Evolutionary conservation across 35 echinoderm and acorn worm genomes (phyloP).

Genomic region (Apostichopus parvimensis): DNA sequence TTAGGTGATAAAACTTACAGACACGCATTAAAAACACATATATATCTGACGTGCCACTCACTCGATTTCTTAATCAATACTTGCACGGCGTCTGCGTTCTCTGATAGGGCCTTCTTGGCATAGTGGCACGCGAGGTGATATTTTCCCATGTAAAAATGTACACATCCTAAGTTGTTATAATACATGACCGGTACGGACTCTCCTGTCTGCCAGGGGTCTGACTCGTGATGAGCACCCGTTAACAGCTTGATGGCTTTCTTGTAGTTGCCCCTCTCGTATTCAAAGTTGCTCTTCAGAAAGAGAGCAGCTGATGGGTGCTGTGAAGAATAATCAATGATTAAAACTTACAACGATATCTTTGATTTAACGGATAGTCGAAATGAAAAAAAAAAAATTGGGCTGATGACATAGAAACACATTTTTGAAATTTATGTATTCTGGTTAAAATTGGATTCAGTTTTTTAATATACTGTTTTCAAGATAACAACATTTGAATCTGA

Average conservation of each 20-base stretch:
- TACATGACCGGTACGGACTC: conserved; percentile 88
- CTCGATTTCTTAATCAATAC: conserved; percentile 82
- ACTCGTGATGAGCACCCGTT: conserved; percentile 77
- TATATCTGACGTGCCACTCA: not conserved
- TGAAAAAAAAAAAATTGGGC: too few relatives aligned
- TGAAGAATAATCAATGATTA: not conserved
- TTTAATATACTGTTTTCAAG: too few relatives aligned
- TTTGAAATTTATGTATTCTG: too few relatives aligned
- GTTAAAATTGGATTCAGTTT: too few relatives aligned
- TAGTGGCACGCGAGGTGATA: conserved; percentile 90
- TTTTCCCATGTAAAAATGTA: conserved; percentile 94
- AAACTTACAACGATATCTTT: too few relatives aligned
- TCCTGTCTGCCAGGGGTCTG: conserved; percentile 70
- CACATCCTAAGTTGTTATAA: conserved; percentile 83
- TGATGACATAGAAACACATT: too few relatives aligned
- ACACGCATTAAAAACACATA: not conserved
- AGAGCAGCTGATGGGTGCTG: conserved; percentile 71
- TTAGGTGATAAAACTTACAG: not conserved
- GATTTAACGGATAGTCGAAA: too few relatives aligned
- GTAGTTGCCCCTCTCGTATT: conserved; percentile 88
- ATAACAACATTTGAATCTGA: too few relatives aligned
- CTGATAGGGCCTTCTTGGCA: conserved; percentile 74
- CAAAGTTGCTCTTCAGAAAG: conserved; percentile 97
- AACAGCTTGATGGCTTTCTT: conserved; percentile 96
- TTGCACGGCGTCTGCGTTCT: conserved; percentile 79